Base-by-base conservation (phyloP, 2,113 vertebrate genomes). In the Aegithalos caudatus region DNA sequence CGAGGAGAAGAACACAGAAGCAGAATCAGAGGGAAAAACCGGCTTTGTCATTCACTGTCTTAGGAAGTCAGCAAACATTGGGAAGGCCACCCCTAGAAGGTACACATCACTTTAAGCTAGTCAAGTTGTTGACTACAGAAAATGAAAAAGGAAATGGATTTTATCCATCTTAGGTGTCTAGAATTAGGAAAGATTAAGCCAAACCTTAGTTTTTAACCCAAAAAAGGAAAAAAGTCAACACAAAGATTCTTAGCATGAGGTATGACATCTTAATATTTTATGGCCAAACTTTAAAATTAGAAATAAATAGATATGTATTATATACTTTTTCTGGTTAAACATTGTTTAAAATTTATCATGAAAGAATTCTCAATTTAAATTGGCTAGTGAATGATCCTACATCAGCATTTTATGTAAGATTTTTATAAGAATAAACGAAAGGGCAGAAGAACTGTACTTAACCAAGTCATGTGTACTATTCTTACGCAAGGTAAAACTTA, bases 401-500 rank as follows among this genome's bases (percentile, higher is more conserved):
- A 2, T 38, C 22, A 57, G 23, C 42, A 58, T 31, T 83, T 83
- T 53, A 57, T 7, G 2, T 17, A 65, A 65, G 50, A 27, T 38
- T 69, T 89, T 50, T 42, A 6, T 31, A 45, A 4, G 8, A 65
- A 11, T 37, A 61, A 65, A 72, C 0, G 0, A 20, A 83, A 66
- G 29, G 44, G 35, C 19, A 69, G 54, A 88, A 83, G 86, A 73
- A 50, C 11, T 44, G 5, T 17, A 44, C 15, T 58, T 62, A 66
- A 51, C 25, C 25, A 44, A 57, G 31, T 83, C n/a, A 23, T 56
- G 44, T 2, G 2, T 48, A 56, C 42, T 92, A 89, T 57, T 81
- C 35, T 71, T 81, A 67, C 60, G 48, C 69, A 64, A 92, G 77
- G 37, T 84, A 89, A 89, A 92, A 88, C 48, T 47, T 86, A 66